These are phyloP conservation scores for Polyommatus iphigenia DNA, from an alignment of 2,888 invertebrate species.

Conservation along the genomic window DNA sequence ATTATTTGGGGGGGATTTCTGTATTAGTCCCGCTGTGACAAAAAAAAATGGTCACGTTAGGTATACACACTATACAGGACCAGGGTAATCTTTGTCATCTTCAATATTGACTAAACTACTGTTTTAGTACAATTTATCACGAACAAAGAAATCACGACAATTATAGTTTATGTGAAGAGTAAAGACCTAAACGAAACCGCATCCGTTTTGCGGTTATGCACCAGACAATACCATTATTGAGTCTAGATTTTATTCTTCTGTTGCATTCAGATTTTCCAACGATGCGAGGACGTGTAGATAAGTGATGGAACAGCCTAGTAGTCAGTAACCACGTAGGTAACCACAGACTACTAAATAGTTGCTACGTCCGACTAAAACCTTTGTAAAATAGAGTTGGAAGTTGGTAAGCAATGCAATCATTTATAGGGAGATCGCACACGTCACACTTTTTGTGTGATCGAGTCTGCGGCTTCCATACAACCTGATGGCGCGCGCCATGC, in stretches of 20 bases:
- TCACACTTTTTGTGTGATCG: too few relatives aligned
- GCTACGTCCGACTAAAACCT: neutral
- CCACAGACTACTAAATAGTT: neutral
- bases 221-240: constrained; percentile 7
- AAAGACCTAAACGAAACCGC: constrained; percentile 4
- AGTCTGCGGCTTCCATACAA: too few relatives aligned
- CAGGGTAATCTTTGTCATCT: neutral
- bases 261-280: constrained; percentile 3
- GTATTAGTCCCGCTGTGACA: too few relatives aligned
- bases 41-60: too few relatives aligned
- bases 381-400: neutral
- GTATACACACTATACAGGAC: too few relatives aligned
- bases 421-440: too few relatives aligned
- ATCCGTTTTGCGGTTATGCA: constrained; percentile 12
- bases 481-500: too few relatives aligned
- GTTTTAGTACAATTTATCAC: neutral
- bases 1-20: too few relatives aligned
- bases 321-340: too few relatives aligned
- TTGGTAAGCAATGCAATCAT: too few relatives aligned
- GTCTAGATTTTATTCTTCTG: constrained; percentile 5
- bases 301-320: neutral
- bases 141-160: constrained; percentile 18
- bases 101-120: neutral
- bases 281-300: neutral
- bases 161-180: neutral